Evolutionary conservation across 2,888 invertebrate genomes (phyloP), one percentile per base, ranked within the genome.

Genomic region (Allygus modestus): DNA sequence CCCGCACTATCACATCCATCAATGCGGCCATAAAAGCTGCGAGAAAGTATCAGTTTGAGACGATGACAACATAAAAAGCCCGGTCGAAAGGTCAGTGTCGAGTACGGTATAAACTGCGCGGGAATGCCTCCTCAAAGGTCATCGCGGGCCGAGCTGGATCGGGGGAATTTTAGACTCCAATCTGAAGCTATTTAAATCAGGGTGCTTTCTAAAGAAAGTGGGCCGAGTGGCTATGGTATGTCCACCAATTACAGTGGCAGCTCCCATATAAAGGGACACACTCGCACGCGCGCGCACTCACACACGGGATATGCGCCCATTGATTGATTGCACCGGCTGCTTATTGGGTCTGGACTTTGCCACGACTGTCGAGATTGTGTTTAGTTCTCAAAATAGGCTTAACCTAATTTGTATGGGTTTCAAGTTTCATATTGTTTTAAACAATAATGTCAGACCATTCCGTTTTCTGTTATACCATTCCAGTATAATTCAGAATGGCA

Each of bases 201-300:
- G 17, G 77, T 77, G 77, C 77, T 77, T 77, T 77, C 77, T 77
- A 51, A 26, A 77, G 77, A 77, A 77, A 77, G 77, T 77, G 46
- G 51, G 51, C 31, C 51, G 77, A 41, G 33, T 31, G n/a, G 69
- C 11, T 17, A n/a, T n/a, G 43, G 28, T 77, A 51, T 77, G 51
- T 28, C 46, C 51, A 11, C 46, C 51, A 46, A 46, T 77, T 41
- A 43, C 43, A 4, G 73, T 23, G 73, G 73, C 43, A 73, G 69
- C n/a, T 69, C 28, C 33, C 31, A 7, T 69, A 69, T n/a, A 33
- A 1, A 20, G 69, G 4, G 73, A 73, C 73, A 43, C 33, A 2
- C 73, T 33, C 33, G 26, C 73, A 23, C 41, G n/a, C 73, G 43
- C 73, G n/a, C 23, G n/a, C 71, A 37, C 71, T 31, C 71, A 37